Evolutionary conservation across 2,113 vertebrate species (phyloP).

Genomic region (Pavo muticus): DNA sequence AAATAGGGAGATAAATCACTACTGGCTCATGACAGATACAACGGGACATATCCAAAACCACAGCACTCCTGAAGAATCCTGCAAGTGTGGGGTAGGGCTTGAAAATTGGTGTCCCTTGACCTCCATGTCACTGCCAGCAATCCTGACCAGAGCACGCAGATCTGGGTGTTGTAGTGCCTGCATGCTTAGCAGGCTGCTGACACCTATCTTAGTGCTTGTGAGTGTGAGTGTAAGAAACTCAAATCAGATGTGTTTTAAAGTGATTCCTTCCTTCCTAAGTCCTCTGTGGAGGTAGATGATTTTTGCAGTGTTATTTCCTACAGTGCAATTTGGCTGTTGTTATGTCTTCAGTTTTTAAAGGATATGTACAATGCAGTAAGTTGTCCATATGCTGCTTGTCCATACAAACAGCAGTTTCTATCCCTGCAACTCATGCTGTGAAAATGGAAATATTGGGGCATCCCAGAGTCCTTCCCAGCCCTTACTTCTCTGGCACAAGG

Average conservation of each 20-base stretch:
- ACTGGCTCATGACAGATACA: not conserved
- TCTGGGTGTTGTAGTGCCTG: not conserved
- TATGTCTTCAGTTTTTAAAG: not conserved
- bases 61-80: not conserved
- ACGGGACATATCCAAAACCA: accelerated
- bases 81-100: too few species aligned
- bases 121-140: not conserved
- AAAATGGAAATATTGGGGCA: too few species aligned
- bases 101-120: not conserved
- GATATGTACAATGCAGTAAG: not conserved
- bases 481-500: too few species aligned
- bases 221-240: not conserved
- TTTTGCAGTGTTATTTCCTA: not conserved
- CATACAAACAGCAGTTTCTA: not conserved
- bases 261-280: not conserved
- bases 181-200: not conserved
- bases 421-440: accelerated
- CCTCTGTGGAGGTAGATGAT: not conserved
- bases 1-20: not conserved
- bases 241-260: not conserved
- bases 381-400: not conserved
- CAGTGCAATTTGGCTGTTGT: not conserved
- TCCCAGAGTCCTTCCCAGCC: too few species aligned
- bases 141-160: not conserved
- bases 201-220: not conserved